Evolutionary conservation across 2,797 vertebrate genomes (phyloP).

Genomic region (Manis pentadactyla): DNA sequence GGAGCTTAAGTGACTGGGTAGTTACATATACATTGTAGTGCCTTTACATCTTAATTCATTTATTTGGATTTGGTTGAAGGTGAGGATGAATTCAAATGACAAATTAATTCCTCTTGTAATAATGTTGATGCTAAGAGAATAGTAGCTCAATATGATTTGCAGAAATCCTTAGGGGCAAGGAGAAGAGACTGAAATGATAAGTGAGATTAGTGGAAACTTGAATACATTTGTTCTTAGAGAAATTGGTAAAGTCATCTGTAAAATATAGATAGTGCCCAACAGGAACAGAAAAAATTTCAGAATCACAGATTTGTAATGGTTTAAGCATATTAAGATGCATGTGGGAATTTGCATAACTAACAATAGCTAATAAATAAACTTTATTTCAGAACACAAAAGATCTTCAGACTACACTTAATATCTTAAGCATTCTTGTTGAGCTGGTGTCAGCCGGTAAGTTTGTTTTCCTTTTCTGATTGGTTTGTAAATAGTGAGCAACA

Average conservation of each 20-base stretch:
- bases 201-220: neutral
- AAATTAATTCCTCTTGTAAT: slow-evolving; percentile 18
- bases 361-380: slow-evolving; percentile 38
- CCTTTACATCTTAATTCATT: slow-evolving; percentile 24
- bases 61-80: slow-evolving; percentile 34
- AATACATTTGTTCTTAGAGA: slow-evolving; percentile 35
- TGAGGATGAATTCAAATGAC: neutral
- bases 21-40: neutral
- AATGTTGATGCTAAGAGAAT: slow-evolving; percentile 38
- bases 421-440: slow-evolving; percentile 95
- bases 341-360: no score
- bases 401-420: slow-evolving; percentile 94
- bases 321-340: neutral
- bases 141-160: slow-evolving; percentile 23
- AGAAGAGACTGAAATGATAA: neutral
- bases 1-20: neutral
- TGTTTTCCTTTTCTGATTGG: slow-evolving; percentile 67
- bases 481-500: slow-evolving; percentile 41
- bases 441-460: slow-evolving; percentile 94
- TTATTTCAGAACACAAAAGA: slow-evolving; percentile 93
- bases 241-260: neutral
- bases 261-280: slow-evolving; percentile 25
- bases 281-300: slow-evolving; percentile 31
- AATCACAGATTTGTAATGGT: slow-evolving; percentile 33
- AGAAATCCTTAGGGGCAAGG: neutral